Conservation (phyloP, 2,113 vertebrate genomes). For the Cebidichthys violaceus region DNA sequence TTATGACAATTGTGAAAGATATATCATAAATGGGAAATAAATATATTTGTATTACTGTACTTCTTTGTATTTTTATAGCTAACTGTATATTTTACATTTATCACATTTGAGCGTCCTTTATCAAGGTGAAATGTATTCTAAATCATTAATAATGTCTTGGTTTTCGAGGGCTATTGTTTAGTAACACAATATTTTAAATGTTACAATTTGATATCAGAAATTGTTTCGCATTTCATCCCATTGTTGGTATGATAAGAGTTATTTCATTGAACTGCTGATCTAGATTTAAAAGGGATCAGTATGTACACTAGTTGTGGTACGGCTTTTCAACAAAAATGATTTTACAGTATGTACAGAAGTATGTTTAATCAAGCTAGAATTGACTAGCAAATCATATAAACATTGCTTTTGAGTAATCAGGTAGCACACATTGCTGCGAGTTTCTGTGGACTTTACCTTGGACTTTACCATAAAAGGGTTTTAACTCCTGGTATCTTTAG, state of each 20-base stretch:
- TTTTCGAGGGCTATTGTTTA: slow-evolving; percentile 79
- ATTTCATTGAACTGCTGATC: slow-evolving; percentile 61
- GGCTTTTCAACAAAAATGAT: slow-evolving; percentile 60
- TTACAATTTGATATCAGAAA: slow-evolving; percentile 78
- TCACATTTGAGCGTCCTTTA: slow-evolving; percentile 80
- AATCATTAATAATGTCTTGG: slow-evolving; percentile 78
- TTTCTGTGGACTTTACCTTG: slow-evolving; percentile 76
- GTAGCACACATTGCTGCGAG: slow-evolving; percentile 87
- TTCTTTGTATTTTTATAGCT: slow-evolving; percentile 89
- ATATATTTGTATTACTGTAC: slow-evolving; percentile 88
- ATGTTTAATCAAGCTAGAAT: slow-evolving; percentile 70
- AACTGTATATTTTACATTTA: slow-evolving; percentile 83
- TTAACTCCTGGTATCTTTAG: slow-evolving; percentile 66
- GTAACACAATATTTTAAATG: slow-evolving; percentile 81
- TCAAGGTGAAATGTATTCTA: slow-evolving; percentile 78
- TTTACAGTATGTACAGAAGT: slow-evolving; percentile 79
- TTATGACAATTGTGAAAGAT: slow-evolving; percentile 84
- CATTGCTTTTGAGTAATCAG: slow-evolving; percentile 85
- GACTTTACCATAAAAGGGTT: slow-evolving; percentile 58
- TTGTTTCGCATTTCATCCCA: slow-evolving; percentile 71
- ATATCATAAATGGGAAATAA: slow-evolving; percentile 87
- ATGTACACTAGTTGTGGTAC: slow-evolving; percentile 66
- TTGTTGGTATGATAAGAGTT: slow-evolving; percentile 65
- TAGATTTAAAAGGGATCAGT: slow-evolving; percentile 60
- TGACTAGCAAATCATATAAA: slow-evolving; percentile 74